Percentiles rank a stretch among this genome's conserved stretches.
These are phyloP conservation scores for Coilia nasus DNA, from an alignment of 2,797 vertebrate species.

Conservation along the genomic window DNA sequence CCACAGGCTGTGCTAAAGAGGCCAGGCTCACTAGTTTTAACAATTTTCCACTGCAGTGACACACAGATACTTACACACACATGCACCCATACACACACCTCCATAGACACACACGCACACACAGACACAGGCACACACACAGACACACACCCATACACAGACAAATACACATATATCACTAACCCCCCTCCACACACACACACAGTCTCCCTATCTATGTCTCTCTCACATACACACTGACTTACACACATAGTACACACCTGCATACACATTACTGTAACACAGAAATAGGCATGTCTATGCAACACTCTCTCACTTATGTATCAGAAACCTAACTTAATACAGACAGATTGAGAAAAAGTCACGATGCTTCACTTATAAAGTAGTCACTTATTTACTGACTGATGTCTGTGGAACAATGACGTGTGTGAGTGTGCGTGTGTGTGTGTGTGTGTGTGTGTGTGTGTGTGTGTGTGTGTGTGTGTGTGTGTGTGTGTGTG, in stretches of 20 bases:
- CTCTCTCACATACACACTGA: neutral
- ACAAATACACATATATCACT: neutral
- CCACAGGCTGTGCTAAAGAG: neutral
- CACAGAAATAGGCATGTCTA: neutral
- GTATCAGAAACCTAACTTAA: too few species aligned
- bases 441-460: too few species aligned
- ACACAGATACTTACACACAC: conserved; percentile 11
- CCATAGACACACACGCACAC: neutral
- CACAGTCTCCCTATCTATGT: too few species aligned
- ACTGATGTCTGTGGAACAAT: too few species aligned
- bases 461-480: too few species aligned
- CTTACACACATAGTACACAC: neutral
- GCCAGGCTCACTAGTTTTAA: conserved; percentile 14
- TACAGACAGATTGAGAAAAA: too few species aligned
- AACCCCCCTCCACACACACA: neutral
- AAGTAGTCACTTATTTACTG: too few species aligned
- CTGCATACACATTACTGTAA: too few species aligned
- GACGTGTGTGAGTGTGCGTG: too few species aligned
- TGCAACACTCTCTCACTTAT: too few species aligned
- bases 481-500: too few species aligned
- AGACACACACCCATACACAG: neutral
- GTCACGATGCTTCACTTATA: neutral
- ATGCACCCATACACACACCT: neutral
- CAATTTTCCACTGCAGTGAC: conserved; percentile 9
- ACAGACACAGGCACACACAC: neutral